Percentiles rank a stretch among this genome's conserved stretches.
These are phyloP conservation scores for Onchidella celtica DNA, from an alignment of 2,888 invertebrate species.

Conservation along the genomic window DNA sequence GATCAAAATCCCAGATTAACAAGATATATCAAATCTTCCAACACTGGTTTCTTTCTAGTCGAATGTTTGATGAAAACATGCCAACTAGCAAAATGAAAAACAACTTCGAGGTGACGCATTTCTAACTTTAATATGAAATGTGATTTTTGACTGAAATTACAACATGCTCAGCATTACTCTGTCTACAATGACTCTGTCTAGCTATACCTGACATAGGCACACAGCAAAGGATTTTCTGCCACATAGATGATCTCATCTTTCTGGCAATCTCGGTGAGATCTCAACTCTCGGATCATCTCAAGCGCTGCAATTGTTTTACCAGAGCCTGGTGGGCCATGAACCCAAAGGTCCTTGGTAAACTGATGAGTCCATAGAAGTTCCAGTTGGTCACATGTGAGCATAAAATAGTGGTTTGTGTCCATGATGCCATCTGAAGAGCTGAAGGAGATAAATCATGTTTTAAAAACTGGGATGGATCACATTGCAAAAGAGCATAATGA, in stretches of 20 bases:
- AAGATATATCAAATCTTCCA: too few species aligned
- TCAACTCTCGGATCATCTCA: constrained; percentile 66
- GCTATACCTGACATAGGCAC: constrained; percentile 69
- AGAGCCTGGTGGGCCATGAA: constrained; percentile 70
- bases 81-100: too few species aligned
- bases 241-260: constrained; percentile 64
- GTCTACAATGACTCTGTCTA: too few species aligned
- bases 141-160: too few species aligned
- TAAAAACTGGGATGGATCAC: too few species aligned
- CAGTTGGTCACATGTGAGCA: constrained; percentile 72
- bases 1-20: too few species aligned
- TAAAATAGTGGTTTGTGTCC: constrained; percentile 59
- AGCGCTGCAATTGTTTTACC: constrained; percentile 70
- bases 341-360: constrained; percentile 69
- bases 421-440: not conserved
- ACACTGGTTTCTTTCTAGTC: too few species aligned
- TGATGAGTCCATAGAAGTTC: constrained; percentile 69
- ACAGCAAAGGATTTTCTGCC: constrained; percentile 69
- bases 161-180: too few species aligned
- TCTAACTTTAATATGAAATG: too few species aligned
- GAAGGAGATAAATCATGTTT: not conserved
- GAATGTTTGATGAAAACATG: too few species aligned
- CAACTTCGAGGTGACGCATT: too few species aligned
- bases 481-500: too few species aligned
- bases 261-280: constrained; percentile 61